Base-by-base conservation (phyloP, 2,888 invertebrate genomes). In the Xanthia icteritia region DNA sequence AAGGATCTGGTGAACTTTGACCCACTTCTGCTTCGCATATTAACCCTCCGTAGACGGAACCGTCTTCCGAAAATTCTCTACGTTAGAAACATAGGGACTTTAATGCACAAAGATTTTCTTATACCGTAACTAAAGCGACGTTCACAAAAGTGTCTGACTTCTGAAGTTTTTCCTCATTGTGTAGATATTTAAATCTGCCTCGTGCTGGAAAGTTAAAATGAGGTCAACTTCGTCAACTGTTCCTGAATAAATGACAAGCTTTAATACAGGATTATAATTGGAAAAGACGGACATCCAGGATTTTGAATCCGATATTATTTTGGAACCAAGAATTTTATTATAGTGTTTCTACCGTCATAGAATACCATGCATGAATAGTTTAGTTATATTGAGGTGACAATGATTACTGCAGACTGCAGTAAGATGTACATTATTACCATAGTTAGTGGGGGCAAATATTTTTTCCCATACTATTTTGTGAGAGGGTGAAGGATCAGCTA, bases 1-100 rank as follows among this genome's bases (percentile, higher is more conserved):
- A 60, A 27, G 56, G 45, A 39, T 51, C n/a, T 13, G 31, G 56
- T 84, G 68, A 85, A 67, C 79, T 76, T 67, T 85, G 75, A 70
- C 72, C 71, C 27, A 73, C 42, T 66, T 66, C 27, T 31, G 51
- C 31, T n/a, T 64, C 15, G 51, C 48, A 42, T 74, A 9, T 23
- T 64, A 58, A 81, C 15, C 15, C 15, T 60, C 11, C 20, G 9
- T 58, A 48, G 36, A 60, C 9, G 9, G 11, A 31, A 58, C 2
- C 20, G 0, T 17, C 64, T 60, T 60, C 31, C 8, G 2, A 54
- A 17, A 36, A 64, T 27, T 23, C 6, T 60, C 11, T n/a, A 39
- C 8, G 11, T 11, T 42, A 6, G 0, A 51, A n/a, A 23, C 23
- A 42, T 54, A 39, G 23, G 42, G 17, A 73, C n/a, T 54, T 20